phyloP scores from a whole-genome alignment of 2,113 vertebrate species.

The Melanostigma gelatinosum region DNA sequence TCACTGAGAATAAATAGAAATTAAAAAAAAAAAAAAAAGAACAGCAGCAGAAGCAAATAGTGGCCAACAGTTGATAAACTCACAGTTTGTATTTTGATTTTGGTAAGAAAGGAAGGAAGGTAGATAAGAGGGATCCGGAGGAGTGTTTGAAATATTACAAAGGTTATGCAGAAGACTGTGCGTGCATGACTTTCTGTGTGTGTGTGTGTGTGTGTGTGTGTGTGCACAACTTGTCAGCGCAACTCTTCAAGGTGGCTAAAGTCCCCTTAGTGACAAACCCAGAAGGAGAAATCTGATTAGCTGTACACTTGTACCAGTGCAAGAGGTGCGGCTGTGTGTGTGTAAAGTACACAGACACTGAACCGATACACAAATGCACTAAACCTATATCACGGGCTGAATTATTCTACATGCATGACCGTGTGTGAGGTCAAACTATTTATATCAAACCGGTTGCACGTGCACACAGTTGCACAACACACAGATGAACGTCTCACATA shows the following conservation, averaged over 20 bases:
- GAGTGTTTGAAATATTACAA: constrained; percentile 20
- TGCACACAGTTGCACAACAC: not conserved
- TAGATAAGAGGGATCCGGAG: constrained; percentile 26
- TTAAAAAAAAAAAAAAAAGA: not conserved
- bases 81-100: constrained; percentile 37
- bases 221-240: not conserved
- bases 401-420: not conserved
- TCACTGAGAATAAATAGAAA: constrained; percentile 40
- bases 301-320: constrained; percentile 7
- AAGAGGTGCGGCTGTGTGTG: constrained; percentile 24
- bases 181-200: not conserved
- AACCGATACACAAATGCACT: not conserved
- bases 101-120: constrained; percentile 6
- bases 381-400: not conserved
- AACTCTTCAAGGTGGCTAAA: constrained; percentile 39
- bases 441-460: not conserved
- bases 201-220: not conserved
- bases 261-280: constrained; percentile 31
- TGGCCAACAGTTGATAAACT: constrained; percentile 28
- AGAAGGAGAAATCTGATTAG: constrained; percentile 49
- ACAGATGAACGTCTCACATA: not conserved
- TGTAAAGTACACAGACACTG: constrained; percentile 31
- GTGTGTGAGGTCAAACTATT: not conserved
- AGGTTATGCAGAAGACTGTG: constrained; percentile 30
- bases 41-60: constrained; percentile 3